Percentiles rank a stretch among this genome's conserved stretches.
These are phyloP conservation scores for Salticus scenicus DNA, from an alignment of 2,888 invertebrate species.

Conservation along the genomic window DNA sequence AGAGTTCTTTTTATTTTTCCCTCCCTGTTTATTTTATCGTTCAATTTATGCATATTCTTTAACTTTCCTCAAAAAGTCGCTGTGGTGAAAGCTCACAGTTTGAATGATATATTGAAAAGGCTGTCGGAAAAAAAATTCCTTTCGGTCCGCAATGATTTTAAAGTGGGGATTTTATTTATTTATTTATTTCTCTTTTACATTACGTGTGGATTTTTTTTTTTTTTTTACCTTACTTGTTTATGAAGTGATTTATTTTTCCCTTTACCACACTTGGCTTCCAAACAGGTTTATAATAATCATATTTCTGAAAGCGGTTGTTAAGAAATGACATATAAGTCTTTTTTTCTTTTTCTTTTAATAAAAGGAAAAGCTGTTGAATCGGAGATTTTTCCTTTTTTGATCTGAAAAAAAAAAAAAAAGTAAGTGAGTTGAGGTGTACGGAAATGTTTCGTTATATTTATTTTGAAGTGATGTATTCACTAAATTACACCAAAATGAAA, in stretches of 20 bases:
- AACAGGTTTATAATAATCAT: constrained; percentile 50
- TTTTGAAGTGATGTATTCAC: not conserved
- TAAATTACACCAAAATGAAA: not conserved
- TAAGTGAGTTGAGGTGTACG: not conserved
- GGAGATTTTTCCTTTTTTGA: not conserved
- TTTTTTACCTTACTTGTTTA: not conserved
- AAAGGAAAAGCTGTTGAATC: not conserved
- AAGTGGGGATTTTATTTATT: constrained; percentile 13
- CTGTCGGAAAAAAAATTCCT: constrained; percentile 17
- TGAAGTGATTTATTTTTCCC: constrained; percentile 22
- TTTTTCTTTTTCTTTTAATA: not conserved
- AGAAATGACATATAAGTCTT: not conserved
- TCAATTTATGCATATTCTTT: constrained; percentile 1
- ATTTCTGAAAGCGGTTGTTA: constrained; percentile 25
- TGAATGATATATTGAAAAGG: constrained; percentile 46
- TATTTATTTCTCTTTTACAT: constrained; percentile 23
- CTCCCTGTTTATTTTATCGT: not conserved
- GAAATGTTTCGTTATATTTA: not conserved
- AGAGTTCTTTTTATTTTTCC: constrained; percentile 11
- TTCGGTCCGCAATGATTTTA: constrained; percentile 36
- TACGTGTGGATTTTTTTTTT: not conserved
- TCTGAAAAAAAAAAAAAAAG: too few relatives aligned
- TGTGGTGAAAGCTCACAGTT: constrained; percentile 26
- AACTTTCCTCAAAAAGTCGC: constrained; percentile 1
- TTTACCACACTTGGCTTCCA: constrained; percentile 23